A percentile compares a stretch with the other conserved stretches of the same genome.
Evolutionary conservation across 2,888 invertebrate species (phyloP).

Genomic region (Eupsilia transversa): DNA sequence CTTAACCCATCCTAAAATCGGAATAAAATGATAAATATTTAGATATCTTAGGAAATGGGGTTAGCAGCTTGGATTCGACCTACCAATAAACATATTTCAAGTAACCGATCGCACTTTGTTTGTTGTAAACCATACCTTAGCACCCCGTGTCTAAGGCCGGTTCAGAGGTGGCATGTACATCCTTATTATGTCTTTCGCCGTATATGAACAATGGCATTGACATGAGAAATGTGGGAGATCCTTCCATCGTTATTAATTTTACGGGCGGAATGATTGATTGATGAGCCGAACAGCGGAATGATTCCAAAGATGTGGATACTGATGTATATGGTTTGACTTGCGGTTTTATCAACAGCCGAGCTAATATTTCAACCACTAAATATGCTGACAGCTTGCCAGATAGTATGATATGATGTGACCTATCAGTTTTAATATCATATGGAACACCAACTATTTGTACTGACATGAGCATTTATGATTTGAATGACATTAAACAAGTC

Average conservation of each 20-base stretch:
- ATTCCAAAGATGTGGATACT: slow-evolving; percentile 6
- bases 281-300: background rate
- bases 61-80: background rate
- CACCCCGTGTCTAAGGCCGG: slow-evolving; percentile 28
- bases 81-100: background rate
- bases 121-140: slow-evolving; percentile 39
- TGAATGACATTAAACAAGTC: background rate
- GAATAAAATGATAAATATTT: background rate
- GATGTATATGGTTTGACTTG: slow-evolving; percentile 1
- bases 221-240: slow-evolving; percentile 35
- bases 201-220: slow-evolving; percentile 14
- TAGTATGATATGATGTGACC: slow-evolving; percentile 4
- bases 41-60: background rate
- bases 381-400: slow-evolving; percentile 11
- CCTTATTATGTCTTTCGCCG: slow-evolving; percentile 19
- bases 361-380: slow-evolving; percentile 20
- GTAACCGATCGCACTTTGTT: background rate
- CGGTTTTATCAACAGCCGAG: background rate
- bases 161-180: slow-evolving; percentile 66
- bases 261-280: slow-evolving; percentile 30
- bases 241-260: slow-evolving; percentile 34
- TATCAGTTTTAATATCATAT: background rate
- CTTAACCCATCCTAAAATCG: background rate
- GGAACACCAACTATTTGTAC: background rate
- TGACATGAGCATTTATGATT: background rate